Percentiles rank a stretch among this genome's conserved stretches.
Conservation (phyloP, 2,888 invertebrate genomes). For the Erebia aethiops region DNA sequence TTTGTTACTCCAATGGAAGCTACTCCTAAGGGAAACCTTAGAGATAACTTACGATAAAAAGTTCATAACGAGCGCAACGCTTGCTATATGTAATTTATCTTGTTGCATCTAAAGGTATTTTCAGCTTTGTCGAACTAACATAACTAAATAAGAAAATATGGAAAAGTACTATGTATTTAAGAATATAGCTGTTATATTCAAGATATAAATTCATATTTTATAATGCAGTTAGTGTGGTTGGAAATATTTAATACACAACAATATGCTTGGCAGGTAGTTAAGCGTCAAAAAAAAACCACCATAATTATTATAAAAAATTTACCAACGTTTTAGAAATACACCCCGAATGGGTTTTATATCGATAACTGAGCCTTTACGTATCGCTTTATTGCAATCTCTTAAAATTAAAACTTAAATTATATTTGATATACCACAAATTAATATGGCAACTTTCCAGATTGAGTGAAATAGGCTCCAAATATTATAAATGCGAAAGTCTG, state of each 20-base stretch:
- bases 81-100: conserved; percentile 5
- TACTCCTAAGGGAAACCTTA: conserved; percentile 26
- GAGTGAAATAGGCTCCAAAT: conserved; percentile 6
- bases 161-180: not conserved
- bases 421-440: conserved; percentile 23
- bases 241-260: too few relatives aligned
- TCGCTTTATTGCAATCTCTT: conserved; percentile 6
- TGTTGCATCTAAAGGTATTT: not conserved
- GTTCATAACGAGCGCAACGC: not conserved
- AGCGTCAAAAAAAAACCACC: too few relatives aligned
- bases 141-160: not conserved
- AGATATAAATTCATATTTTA: too few relatives aligned
- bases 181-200: too few relatives aligned
- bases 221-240: too few relatives aligned
- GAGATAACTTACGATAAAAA: conserved; percentile 30
- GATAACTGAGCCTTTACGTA: too few relatives aligned
- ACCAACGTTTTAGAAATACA: too few relatives aligned
- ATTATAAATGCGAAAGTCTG: too few relatives aligned
- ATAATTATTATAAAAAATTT: too few relatives aligned
- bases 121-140: too few relatives aligned
- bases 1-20: conserved; percentile 37
- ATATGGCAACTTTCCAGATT: conserved; percentile 31
- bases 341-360: too few relatives aligned
- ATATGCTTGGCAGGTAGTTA: too few relatives aligned
- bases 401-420: conserved; percentile 26